A percentile compares a stretch with the other conserved stretches of the same genome.
Conservation (phyloP, 2,888 invertebrate species). For the Synanthedon myopaeformis region DNA sequence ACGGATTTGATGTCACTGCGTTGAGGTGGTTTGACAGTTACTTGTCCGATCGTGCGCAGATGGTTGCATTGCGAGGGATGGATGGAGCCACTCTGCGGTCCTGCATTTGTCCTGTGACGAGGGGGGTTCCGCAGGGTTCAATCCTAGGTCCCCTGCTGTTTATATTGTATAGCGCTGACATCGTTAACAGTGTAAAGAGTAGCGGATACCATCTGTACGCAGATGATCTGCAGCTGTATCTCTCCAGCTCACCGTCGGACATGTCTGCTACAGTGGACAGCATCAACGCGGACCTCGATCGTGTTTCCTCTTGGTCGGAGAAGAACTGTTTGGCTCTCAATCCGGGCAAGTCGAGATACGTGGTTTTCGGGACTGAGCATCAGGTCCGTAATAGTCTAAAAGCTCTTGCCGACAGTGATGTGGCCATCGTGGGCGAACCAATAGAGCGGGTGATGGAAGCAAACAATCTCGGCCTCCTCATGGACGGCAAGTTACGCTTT, state of each 20-base stretch:
- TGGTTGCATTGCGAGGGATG: too few relatives aligned
- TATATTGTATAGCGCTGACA: conserved; percentile 8
- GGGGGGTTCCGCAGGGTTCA: neutral
- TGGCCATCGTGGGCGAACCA: neutral
- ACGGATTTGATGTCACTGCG: too few relatives aligned
- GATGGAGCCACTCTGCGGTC: too few relatives aligned
- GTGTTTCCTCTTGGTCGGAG: conserved; percentile 4
- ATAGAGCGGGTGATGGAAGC: conserved; percentile 5
- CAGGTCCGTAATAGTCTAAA: neutral
- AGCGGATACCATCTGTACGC: conserved; percentile 8
- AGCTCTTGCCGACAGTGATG: neutral
- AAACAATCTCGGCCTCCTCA: conserved; percentile 6
- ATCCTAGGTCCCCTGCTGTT: conserved; percentile 10
- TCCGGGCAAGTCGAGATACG: conserved; percentile 6
- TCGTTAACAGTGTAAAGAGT: conserved; percentile 1
- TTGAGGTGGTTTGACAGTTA: too few relatives aligned
- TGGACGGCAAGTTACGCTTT: conserved; percentile 8
- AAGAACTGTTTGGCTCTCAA: conserved; percentile 3
- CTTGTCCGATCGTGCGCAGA: too few relatives aligned
- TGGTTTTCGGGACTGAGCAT: conserved; percentile 1
- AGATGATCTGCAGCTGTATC: conserved; percentile 6
- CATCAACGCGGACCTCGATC: conserved; percentile 3
- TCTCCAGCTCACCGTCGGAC: conserved; percentile 3
- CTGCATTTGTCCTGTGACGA: too few relatives aligned
- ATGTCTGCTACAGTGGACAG: neutral